Base-by-base conservation (phyloP, 2,797 vertebrate genomes). In the Centropyge bicolor region DNA sequence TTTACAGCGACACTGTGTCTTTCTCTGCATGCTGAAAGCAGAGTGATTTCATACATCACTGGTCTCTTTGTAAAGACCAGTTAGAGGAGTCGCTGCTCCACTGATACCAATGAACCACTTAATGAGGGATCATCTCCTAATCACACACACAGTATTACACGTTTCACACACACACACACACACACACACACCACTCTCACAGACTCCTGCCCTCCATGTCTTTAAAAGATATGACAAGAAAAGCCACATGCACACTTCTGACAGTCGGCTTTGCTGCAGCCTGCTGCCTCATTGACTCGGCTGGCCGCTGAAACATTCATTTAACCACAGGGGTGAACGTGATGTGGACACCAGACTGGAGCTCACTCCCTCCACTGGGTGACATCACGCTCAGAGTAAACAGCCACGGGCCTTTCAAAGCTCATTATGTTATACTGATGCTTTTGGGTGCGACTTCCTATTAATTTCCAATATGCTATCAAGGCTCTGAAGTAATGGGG, bases 361-460 rank as follows among this genome's bases (percentile, higher is more conserved):
- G 24, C 31, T 81, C 36, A 64, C 78, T 1, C 80, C 54, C 43
- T 83, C 22, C 11, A 17, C 31, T 0, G 5, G 22, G 7, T 78
- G 38, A 84, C 51, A 67, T 73, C 59, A 76, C 14, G 2, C 54
- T 74, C 40, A 35, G 14, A 74, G 51, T 59, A 78, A 91, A 90
- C 56, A 80, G 65, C 83, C 43, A 1, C 64, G n/a, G 60, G 76
- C 43, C 2, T 46, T 56, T 82, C 74, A 68, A 5, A 82, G 52
- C 55, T 78, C 78, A 89, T 88, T 84, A 82, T 56, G 27, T 61
- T 0, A 43, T 6, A 82, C 54, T 67, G 35, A 85, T 85, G 71
- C 67, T 74, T 82, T 64, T 8, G 0, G 62, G 9, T 38, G 66
- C 36, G 9, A 6, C 63, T 73, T 77, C 22, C 46, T 65, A 60